Evolutionary conservation across 2,888 invertebrate genomes (phyloP), one percentile per base, ranked within the genome.

Genomic region (Ophioninae sp.): DNA sequence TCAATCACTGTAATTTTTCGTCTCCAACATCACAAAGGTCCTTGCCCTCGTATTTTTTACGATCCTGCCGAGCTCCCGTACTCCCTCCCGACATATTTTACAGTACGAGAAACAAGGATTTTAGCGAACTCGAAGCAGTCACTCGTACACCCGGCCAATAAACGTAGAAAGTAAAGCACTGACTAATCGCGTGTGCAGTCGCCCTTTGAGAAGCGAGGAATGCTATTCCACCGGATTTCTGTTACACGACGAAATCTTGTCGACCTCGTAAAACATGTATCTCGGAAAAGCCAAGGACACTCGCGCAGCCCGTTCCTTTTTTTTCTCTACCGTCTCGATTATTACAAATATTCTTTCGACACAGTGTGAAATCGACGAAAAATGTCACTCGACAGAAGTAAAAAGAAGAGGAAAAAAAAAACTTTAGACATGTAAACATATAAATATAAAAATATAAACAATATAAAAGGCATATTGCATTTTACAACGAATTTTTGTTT

Each of bases 111-210:
- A 69, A 63, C 41, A 56, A 61, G 13, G 20, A 78, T 44, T 51
- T 17, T 51, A 51, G 51, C 51, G 51, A 41, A 71, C 61, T 37
- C 71, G 63, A 59, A 37, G 10, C 22, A 39, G 68, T 67, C 30
- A n/a, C 51, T 30, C 65, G 20, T 39, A 68, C 71, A 81, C 23
- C 63, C 81, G 58, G 71, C 61, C 56, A 75, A 76, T 76, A 44
- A 65, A 59, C 67, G 30, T 68, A 72, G 81, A 81, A 81, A 76
- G 76, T 81, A 75, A 81, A 76, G 71, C 81, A 74, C 80, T 80
- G 80, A 81, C 81, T 81, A 81, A 81, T 81, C 81, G 75, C 44
- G 23, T 51, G 51, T 51, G 37, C 20, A 59, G 61, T 56, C 39
- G 51, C 58, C 72, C 76, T 83, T 75, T 64, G 58, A 79, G 41